A percentile compares a stretch with the other conserved stretches of the same genome.
Conservation (phyloP, 1,140 invertebrate species). For the Cydia fagiglandana region DNA sequence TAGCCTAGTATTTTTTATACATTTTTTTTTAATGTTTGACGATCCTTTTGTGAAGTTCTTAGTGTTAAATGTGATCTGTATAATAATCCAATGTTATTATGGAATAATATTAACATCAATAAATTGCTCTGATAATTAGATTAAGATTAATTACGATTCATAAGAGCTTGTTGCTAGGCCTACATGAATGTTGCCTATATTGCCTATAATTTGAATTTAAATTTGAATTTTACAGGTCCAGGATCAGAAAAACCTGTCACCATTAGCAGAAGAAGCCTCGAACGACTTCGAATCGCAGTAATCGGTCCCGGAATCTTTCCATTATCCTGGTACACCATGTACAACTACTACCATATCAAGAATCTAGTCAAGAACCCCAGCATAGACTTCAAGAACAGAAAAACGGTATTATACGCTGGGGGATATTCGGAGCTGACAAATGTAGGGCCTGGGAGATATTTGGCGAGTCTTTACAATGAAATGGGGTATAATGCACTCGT, state of each 20-base stretch:
- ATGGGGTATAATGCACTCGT: constrained; percentile 56
- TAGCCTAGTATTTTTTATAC: too few species aligned
- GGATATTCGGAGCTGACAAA: neutral
- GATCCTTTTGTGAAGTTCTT: too few species aligned
- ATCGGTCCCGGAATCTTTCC: neutral
- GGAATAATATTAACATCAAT: too few species aligned
- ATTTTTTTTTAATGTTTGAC: too few species aligned
- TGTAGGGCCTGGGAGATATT: neutral
- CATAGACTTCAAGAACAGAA: constrained; percentile 50
- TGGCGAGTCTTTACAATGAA: constrained; percentile 45
- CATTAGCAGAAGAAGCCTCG: neutral
- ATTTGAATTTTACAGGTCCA: too few species aligned
- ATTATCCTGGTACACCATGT: constrained; percentile 31
- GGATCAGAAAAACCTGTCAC: neutral
- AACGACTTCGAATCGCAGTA: neutral
- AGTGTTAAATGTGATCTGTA: too few species aligned
- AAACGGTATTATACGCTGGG: constrained; percentile 54
- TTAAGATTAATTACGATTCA: too few species aligned
- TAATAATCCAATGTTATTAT: too few species aligned
- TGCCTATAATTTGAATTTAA: too few species aligned
- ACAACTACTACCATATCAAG: constrained; percentile 59
- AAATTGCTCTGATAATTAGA: too few species aligned
- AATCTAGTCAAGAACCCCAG: constrained; percentile 52
- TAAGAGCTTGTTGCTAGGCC: too few species aligned
- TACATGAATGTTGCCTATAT: too few species aligned